Conservation (phyloP, 2,113 vertebrate species). For the Uropsilus gracilis region DNA sequence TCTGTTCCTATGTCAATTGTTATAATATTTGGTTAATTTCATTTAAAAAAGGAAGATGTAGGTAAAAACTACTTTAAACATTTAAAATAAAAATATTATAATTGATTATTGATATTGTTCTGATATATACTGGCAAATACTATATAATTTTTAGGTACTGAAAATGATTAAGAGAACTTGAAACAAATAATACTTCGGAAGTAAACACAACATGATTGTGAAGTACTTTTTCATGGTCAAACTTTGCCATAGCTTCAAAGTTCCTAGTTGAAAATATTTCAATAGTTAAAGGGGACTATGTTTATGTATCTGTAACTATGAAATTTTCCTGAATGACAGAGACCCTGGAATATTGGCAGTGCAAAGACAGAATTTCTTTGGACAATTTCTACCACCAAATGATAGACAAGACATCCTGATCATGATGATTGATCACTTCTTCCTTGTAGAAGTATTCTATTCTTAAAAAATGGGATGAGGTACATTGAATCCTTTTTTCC, state of each 20-base stretch:
- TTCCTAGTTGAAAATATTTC: constrained; percentile 1
- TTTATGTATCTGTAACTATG: not conserved
- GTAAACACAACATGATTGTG: not conserved
- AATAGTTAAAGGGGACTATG: not conserved
- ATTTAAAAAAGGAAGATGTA: not conserved
- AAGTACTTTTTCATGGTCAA: not conserved
- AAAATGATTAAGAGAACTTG: not conserved
- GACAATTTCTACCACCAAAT: constrained; percentile 37
- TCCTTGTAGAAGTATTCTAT: not conserved
- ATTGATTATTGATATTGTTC: not conserved
- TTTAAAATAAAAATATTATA: not conserved
- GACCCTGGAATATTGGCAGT: not conserved
- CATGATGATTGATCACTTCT: not conserved
- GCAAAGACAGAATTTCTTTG: not conserved
- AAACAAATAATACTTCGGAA: not conserved
- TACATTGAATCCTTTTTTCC: not conserved
- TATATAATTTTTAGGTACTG: not conserved
- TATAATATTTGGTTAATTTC: not conserved
- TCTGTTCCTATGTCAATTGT: not conserved
- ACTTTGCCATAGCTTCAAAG: not conserved
- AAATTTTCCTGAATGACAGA: constrained; percentile 4
- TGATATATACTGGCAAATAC: not conserved
- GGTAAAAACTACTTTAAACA: not conserved
- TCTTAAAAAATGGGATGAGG: not conserved
- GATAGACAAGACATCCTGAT: not conserved